Conservation (phyloP, 2,888 invertebrate species). For the Lochmaea crataegi region DNA sequence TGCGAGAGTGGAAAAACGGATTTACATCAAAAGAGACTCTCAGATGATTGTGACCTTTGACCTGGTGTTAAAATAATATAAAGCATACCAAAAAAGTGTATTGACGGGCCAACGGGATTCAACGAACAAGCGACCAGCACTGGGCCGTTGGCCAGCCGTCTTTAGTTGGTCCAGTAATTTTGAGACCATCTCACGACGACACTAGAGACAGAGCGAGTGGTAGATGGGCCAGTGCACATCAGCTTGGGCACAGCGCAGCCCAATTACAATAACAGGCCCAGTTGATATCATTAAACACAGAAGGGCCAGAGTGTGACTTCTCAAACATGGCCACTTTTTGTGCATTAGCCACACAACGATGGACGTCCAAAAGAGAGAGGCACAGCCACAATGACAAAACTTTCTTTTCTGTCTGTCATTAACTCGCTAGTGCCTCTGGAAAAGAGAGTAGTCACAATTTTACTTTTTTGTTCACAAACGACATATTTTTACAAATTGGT, state of each 20-base stretch:
- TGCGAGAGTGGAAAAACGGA: background rate
- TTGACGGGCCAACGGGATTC: constrained; percentile 28
- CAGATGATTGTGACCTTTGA: constrained; percentile 23
- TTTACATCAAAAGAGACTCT: constrained; percentile 13
- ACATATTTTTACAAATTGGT: constrained; percentile 41
- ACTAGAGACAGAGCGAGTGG: constrained; percentile 17
- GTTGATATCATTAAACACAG: constrained; percentile 46
- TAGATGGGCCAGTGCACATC: constrained; percentile 16
- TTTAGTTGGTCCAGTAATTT: constrained; percentile 31
- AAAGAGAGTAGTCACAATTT: constrained; percentile 64
- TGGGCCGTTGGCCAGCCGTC: constrained; percentile 30
- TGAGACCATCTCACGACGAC: constrained; percentile 21
- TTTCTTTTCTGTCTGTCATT: constrained; percentile 54
- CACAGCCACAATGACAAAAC: constrained; percentile 64
- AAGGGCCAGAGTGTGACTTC: constrained; percentile 15
- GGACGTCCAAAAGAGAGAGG: constrained; percentile 56
- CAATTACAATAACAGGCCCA: constrained; percentile 46
- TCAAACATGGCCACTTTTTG: constrained; percentile 56
- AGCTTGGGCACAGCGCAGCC: constrained; percentile 32
- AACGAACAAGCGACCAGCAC: constrained; percentile 15
- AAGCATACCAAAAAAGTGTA: constrained; percentile 36
- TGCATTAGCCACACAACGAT: constrained; percentile 48
- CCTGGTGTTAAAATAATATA: constrained; percentile 39
- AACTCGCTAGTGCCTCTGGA: constrained; percentile 66
- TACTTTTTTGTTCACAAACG: constrained; percentile 51